Evolutionary conservation across 2,888 invertebrate species (phyloP), one percentile per base, ranked within the genome.

Genomic region (Caenorhabditis sp.): DNA sequence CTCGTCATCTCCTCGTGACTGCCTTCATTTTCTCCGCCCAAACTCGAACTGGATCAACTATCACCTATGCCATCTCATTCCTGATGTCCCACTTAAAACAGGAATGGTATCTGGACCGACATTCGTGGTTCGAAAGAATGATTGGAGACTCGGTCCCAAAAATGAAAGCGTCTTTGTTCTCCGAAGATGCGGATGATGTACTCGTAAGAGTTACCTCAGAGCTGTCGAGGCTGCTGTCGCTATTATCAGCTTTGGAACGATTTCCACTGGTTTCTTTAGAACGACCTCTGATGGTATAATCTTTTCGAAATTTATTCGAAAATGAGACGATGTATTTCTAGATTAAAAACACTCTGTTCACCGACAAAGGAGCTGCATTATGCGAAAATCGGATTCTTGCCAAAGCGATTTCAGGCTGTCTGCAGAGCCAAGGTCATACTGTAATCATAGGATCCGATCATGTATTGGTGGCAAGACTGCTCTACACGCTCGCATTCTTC

Each of bases 371-470:
- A 26, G n/a, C 26, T 64, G 24, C 54, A 16, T 19, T 80, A 12
- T 26, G 69, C 6, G 82, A 87, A 38, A 82, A 80, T 54, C 72
- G 75, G 61, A 70, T 90, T 24, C 69, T 89, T 7, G 80, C 87
- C 1, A 84, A 84, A 44, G 84, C 87, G 16, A 89, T 91, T 26
- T 88, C 90, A 3, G 90, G 88, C 14, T 85, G 88, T 49, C 73
- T 91, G 38, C 89, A 89, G 79, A 87, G 86, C 69, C 86, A 90
- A 73, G 91, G 90, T 19, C 80, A 88, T 41, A 89, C 89, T 80
- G 89, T 90, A 7, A 66, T 91, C 26, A 77, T 91, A 19, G 90
- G 91, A 56, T 86, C 85, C 22, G 86, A 90, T 76, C 83, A 86
- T 19, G 73, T 72, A 7, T 49, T 82, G n/a, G 87, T 90, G 6